Percentiles rank a stretch among this genome's conserved stretches.
Evolutionary conservation across 2,113 vertebrate genomes (phyloP).

Genomic region (Pseudonaja textilis): DNA sequence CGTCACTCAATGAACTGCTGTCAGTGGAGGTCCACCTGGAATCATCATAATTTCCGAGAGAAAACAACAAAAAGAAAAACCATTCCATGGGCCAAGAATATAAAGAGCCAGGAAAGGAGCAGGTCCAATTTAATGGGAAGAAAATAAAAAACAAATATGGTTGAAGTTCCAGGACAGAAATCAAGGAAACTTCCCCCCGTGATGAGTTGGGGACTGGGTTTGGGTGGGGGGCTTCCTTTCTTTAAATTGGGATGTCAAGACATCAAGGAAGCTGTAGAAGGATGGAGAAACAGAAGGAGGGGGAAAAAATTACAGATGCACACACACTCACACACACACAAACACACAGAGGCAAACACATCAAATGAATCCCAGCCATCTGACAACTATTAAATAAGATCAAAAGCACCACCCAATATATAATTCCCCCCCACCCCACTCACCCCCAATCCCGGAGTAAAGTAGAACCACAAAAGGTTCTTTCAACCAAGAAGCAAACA

Average conservation of each 20-base stretch:
- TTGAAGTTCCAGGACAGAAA: neutral
- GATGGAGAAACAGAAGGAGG: neutral
- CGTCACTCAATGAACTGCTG: no score
- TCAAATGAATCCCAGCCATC: neutral
- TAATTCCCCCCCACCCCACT: neutral
- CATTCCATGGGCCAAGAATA: neutral
- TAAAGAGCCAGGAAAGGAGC: neutral
- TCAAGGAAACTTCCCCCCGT: neutral
- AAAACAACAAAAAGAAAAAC: no score
- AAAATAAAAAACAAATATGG: neutral
- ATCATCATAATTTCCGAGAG: no score
- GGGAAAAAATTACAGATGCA: neutral
- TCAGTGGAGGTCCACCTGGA: no score
- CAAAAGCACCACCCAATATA: neutral
- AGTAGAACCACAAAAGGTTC: neutral
- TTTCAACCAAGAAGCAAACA: neutral
- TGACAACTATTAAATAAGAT: neutral
- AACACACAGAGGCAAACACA: neutral
- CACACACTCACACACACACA: neutral
- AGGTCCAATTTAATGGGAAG: neutral
- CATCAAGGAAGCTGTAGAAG: neutral
- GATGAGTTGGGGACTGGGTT: neutral
- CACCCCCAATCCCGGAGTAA: neutral
- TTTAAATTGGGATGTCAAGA: neutral
- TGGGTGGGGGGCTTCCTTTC: rapidly evolving